Conservation (phyloP, 2,888 invertebrate genomes). For the Imbricaverruca yamaguchii region DNA sequence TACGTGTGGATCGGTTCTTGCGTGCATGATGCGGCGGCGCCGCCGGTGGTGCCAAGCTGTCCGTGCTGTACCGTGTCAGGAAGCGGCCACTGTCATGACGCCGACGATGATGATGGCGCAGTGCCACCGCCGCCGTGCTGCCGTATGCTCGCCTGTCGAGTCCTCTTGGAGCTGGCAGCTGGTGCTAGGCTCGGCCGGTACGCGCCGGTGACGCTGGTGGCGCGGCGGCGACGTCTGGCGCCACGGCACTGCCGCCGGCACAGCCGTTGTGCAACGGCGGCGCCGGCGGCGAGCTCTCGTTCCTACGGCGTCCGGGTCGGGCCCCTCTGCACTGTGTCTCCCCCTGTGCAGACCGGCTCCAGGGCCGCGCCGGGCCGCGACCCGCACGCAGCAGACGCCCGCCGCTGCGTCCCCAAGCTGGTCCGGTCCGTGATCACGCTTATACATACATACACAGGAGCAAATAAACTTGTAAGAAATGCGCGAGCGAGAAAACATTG, state of each 20-base stretch:
- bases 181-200: not conserved
- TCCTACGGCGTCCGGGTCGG: not conserved
- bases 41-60: not conserved
- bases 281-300: not conserved
- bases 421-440: not conserved
- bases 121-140: not conserved
- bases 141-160: not conserved
- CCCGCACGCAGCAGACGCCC: not conserved
- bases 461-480: not conserved
- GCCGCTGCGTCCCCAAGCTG: not conserved
- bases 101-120: not conserved
- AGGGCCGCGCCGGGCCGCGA: not conserved
- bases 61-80: not conserved
- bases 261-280: too few relatives aligned
- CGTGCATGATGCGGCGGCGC: not conserved
- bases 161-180: not conserved
- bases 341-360: slow-evolving; percentile 1
- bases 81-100: not conserved
- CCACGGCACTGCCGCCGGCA: not conserved
- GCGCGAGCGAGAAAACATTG: slow-evolving; percentile 11
- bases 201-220: not conserved
- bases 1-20: not conserved
- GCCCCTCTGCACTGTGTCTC: slow-evolving; percentile 13
- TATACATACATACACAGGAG: not conserved
- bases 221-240: not conserved